Evolutionary conservation across 2,888 invertebrate species (phyloP), one percentile per base, ranked within the genome.

Genomic region (Heliconius hortense): DNA sequence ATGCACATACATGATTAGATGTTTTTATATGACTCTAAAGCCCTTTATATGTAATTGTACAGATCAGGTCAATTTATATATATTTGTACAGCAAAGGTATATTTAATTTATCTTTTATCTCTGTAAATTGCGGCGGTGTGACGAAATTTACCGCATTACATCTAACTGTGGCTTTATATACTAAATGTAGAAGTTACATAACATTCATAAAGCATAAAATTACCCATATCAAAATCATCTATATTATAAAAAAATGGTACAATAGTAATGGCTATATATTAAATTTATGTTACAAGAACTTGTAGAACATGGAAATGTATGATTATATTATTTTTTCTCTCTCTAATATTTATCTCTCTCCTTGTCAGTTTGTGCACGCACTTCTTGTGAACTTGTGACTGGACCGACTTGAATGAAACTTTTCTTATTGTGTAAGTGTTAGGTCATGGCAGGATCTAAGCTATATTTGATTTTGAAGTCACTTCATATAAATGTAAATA

Each of bases 91-190:
- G n/a, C 13, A 56, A 56, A n/a, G 56, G 5, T 35, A 24, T 64
- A 43, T 43, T 66, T 66, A 13, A 24, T 10, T 43, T 24, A 15
- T 24, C 24, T 66, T 66, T 66, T 66, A 66, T 66, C 66, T 13
- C 5, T 43, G 39, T 24, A 66, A 43, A 66, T 24, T 66, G 66
- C 66, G 43, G 24, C 24, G 35, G 18, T 43, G 8, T 43, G 66
- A 43, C 66, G 66, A 39, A 66, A 43, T 39, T 39, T 66, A 24
- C 66, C 39, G 39, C 39, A 66, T 66, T 39, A 35, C 62, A 21
- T 13, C n/a, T n/a, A 64, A 24, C 39, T 64, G 2, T 64, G n/a
- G 24, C 7, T 66, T 43, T 15, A 24, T 26, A 66, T 26, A 66
- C 0, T 11, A 24, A 66, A 43, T 15, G 15, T 24, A 15, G 39